Evolutionary conservation across 1,140 invertebrate species (phyloP).

Genomic region (Caenorhabditis latens): DNA sequence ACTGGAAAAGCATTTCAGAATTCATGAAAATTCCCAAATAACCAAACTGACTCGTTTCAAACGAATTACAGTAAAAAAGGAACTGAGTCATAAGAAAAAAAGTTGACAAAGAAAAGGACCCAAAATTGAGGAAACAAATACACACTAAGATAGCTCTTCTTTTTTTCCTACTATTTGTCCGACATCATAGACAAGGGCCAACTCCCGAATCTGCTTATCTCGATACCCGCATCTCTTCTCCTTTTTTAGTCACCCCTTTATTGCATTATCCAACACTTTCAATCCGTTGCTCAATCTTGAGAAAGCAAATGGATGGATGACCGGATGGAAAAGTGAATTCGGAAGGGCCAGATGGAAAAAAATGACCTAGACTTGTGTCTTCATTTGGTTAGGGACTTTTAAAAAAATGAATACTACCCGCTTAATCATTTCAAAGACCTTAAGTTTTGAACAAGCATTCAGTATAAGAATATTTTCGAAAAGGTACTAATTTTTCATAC

Average conservation of each 20-base stretch:
- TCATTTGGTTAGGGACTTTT: too few relatives aligned
- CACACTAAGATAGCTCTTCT: neutral
- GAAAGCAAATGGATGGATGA: conserved; percentile 39
- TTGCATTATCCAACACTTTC: conserved; percentile 54
- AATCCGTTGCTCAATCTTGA: conserved; percentile 41
- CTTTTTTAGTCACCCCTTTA: conserved; percentile 50
- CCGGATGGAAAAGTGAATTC: neutral
- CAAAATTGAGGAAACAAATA: too few relatives aligned
- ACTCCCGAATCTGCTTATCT: conserved; percentile 52
- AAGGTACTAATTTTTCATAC: neutral
- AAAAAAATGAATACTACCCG: too few relatives aligned
- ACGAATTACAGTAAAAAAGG: too few relatives aligned
- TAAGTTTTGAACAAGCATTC: neutral
- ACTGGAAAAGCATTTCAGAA: too few relatives aligned
- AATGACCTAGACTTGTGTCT: neutral
- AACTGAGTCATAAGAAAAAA: too few relatives aligned
- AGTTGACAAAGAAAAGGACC: too few relatives aligned
- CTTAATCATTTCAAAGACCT: too few relatives aligned
- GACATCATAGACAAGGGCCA: conserved; percentile 45
- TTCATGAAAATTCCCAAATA: too few relatives aligned
- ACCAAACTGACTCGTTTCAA: too few relatives aligned
- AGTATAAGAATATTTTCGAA: neutral
- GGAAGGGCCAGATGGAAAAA: neutral
- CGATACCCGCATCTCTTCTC: conserved; percentile 40
- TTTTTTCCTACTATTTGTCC: conserved; percentile 7